Conservation (phyloP, 2,888 invertebrate genomes). For the Gerris lacustris region DNA sequence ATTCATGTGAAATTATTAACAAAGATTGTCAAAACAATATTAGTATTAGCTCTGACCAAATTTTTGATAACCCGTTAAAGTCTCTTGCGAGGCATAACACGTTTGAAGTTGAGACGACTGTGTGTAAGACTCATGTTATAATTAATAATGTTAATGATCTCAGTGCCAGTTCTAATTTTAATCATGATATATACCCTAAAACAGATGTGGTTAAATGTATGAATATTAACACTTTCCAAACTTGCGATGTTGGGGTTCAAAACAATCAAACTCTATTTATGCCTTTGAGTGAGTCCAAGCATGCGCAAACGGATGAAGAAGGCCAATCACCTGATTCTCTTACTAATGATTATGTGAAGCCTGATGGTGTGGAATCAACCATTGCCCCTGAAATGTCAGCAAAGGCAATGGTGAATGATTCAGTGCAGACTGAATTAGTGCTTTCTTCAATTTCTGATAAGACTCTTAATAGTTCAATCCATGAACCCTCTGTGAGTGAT, state of each 20-base stretch:
- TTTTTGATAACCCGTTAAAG: conserved; percentile 13
- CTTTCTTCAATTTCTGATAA: conserved; percentile 2
- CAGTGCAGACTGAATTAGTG: neutral
- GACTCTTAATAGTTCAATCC: neutral
- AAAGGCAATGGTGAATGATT: neutral
- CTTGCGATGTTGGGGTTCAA: conserved; percentile 1
- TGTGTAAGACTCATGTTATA: conserved; percentile 19
- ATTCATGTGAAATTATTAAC: neutral
- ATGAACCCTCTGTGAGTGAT: neutral
- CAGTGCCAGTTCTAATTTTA: neutral
- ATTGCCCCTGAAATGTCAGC: neutral
- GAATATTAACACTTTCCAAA: neutral
- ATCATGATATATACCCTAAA: neutral
- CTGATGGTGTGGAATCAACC: neutral
- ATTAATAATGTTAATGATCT: conserved; percentile 14
- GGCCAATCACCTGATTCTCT: conserved; percentile 33
- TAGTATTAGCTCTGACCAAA: neutral
- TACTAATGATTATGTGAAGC: conserved; percentile 28
- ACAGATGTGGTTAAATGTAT: neutral
- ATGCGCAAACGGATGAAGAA: conserved; percentile 24
- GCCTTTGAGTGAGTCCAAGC: neutral
- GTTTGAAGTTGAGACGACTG: conserved; percentile 39
- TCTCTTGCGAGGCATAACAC: conserved; percentile 38
- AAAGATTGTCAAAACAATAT: neutral
- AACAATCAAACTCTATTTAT: neutral